Base-by-base conservation (phyloP, 2,888 invertebrate genomes). In the Heliconius aoede region DNA sequence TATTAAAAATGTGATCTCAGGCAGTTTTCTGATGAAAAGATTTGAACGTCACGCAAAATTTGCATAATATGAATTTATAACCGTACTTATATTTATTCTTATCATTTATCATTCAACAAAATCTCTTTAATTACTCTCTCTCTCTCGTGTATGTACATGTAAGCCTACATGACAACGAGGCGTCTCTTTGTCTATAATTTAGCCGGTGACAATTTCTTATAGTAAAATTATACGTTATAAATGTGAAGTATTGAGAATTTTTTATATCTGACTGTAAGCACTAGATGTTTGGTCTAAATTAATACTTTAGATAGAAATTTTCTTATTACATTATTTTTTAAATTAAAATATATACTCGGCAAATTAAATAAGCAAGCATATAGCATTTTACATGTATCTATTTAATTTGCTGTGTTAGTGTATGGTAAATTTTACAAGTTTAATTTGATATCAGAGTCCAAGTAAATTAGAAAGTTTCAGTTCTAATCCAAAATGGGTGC, bases 81-180 rank as follows among this genome's bases (percentile, higher is more conserved):
- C 58, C 8, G 62, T 51, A 36, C 28, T 40, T 28, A 72, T 30
- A 36, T 30, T n/a, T 40, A 40, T 40, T 72, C 46, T 72, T 72
- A 72, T 72, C 72, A n/a, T 24, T 72, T 62, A 62, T 62, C 30
- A 61, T 24, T 28, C 62, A 62, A 28, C 28, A 40, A 30, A 26
- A 72, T 46, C 62, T 72, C 46, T 24, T 65, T 65, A 65, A 36
- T 36, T 24, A 65, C 61, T n/a, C 9, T n/a, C n/a, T 15, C 36
- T 26, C 26, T 18, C 18, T 32, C 30, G 18, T 36, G 1, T 60
- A 26, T 36, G 24, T 46, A 40, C 4, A 18, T 40, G 1, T 11
- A 24, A 15, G 24, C 36, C 24, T 65, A 5, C 13, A 36, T 36
- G 36, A 65, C 65, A 36, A n/a, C n/a, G n/a, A n/a, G 36, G 40